Evolutionary conservation across 2,113 vertebrate species (phyloP).

Genomic region (Psittacus erithacus): DNA sequence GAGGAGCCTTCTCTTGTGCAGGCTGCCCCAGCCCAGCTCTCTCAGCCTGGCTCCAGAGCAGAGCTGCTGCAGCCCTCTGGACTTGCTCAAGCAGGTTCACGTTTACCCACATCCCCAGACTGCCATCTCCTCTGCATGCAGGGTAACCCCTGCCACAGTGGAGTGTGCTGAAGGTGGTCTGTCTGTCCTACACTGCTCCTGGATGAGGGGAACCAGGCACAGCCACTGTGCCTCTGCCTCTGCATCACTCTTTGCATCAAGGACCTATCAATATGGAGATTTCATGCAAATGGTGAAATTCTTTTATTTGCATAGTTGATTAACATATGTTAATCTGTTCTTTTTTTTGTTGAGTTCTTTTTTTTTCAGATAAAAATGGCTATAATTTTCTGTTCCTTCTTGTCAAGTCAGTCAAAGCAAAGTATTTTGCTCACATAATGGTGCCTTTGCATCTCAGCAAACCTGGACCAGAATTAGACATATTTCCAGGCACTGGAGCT

Average conservation of each 20-base stretch:
- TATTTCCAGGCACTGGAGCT: not conserved
- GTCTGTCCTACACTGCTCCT: not conserved
- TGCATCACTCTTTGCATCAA: not conserved
- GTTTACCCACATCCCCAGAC: no score
- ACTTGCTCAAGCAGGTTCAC: no score
- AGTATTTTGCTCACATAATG: not conserved
- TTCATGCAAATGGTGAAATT: not conserved
- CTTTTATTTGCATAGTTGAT: not conserved
- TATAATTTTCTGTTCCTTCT: not conserved
- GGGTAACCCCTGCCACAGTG: not conserved
- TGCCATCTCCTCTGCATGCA: fast-evolving
- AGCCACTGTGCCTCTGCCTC: not conserved
- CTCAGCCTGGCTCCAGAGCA: no score
- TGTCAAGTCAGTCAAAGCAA: not conserved
- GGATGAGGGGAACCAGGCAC: not conserved
- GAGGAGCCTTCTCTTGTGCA: no score
- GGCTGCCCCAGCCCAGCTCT: no score
- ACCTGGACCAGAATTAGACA: not conserved
- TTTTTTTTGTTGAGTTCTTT: not conserved
- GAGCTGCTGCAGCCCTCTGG: no score
- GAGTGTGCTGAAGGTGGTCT: not conserved
- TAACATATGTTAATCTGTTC: not conserved
- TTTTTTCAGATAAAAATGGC: not conserved
- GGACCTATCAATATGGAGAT: not conserved
- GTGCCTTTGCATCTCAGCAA: not conserved